phyloP scores from a whole-genome alignment of 2,888 invertebrate species.

The Pelosia muscerda region DNA sequence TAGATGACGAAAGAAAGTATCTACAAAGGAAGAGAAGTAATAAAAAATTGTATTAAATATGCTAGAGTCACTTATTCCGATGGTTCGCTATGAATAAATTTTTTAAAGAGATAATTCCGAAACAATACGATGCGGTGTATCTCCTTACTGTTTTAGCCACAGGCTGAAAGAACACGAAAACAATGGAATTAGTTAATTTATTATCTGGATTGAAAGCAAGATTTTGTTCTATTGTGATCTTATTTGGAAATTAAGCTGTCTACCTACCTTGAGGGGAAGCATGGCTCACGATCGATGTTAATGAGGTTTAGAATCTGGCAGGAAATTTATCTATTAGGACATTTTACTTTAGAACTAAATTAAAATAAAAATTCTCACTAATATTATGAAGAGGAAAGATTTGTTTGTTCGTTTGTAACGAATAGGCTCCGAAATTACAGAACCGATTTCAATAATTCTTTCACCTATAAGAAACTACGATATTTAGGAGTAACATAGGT shows the following conservation, averaged over 20 bases:
- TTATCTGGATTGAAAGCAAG: constrained; percentile 14
- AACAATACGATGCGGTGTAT: constrained; percentile 16
- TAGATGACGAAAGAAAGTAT: not conserved
- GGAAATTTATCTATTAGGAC: not conserved
- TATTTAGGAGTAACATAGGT: too few relatives aligned
- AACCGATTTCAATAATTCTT: too few relatives aligned
- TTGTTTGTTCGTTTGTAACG: too few relatives aligned
- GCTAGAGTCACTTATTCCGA: not conserved
- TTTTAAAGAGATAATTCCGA: constrained; percentile 19
- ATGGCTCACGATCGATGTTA: not conserved
- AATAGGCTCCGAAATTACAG: too few relatives aligned
- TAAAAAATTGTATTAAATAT: constrained; percentile 6
- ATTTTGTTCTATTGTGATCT: constrained; percentile 17
- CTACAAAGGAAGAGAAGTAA: not conserved
- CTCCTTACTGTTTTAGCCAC: constrained; percentile 8
- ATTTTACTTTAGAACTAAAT: too few relatives aligned
- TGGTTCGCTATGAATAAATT: constrained; percentile 12
- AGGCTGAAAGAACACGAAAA: constrained; percentile 15
- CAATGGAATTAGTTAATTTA: constrained; percentile 20
- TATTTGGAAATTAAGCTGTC: constrained; percentile 6
- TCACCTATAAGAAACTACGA: too few relatives aligned
- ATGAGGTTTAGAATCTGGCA: not conserved
- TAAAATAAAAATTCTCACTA: too few relatives aligned
- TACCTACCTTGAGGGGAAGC: not conserved
- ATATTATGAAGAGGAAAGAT: too few relatives aligned